phyloP scores from a whole-genome alignment of 2,888 invertebrate species.

The Sylvicola cinctus region DNA sequence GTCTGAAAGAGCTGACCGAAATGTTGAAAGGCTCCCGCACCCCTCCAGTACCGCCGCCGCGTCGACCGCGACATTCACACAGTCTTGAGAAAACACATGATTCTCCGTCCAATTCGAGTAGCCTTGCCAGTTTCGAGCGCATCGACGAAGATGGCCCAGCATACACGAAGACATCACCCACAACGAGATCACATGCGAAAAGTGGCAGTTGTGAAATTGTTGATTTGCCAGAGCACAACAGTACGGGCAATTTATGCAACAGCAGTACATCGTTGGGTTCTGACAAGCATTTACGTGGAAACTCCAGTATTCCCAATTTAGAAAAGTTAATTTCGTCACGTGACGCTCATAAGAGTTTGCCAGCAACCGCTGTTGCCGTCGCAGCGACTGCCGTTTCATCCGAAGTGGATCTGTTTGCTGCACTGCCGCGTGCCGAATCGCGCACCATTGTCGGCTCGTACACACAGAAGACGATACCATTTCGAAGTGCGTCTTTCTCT shows the following conservation, averaged over 20 bases:
- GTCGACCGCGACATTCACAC: slow-evolving; percentile 29
- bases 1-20: slow-evolving; percentile 55
- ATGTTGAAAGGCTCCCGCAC: slow-evolving; percentile 37
- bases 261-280: no score
- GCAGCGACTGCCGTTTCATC: no score
- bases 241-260: slow-evolving; percentile 8
- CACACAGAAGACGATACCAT: slow-evolving; percentile 45
- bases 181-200: slow-evolving; percentile 6
- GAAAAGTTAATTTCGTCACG: no score
- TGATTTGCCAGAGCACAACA: not conserved
- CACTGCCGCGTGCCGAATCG: slow-evolving; percentile 35
- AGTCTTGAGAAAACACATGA: slow-evolving; percentile 21
- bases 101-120: not conserved
- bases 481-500: slow-evolving; percentile 70
- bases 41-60: slow-evolving; percentile 35
- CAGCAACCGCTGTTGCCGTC: no score
- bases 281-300: no score
- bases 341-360: no score
- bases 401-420: no score
- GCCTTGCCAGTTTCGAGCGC: not conserved
- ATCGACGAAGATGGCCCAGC: not conserved
- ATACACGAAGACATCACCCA: slow-evolving; percentile 7
- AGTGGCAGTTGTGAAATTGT: not conserved
- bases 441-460: slow-evolving; percentile 38
- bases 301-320: no score